Conservation (phyloP, 2,888 invertebrate genomes). For the Epinotia demarniana region DNA sequence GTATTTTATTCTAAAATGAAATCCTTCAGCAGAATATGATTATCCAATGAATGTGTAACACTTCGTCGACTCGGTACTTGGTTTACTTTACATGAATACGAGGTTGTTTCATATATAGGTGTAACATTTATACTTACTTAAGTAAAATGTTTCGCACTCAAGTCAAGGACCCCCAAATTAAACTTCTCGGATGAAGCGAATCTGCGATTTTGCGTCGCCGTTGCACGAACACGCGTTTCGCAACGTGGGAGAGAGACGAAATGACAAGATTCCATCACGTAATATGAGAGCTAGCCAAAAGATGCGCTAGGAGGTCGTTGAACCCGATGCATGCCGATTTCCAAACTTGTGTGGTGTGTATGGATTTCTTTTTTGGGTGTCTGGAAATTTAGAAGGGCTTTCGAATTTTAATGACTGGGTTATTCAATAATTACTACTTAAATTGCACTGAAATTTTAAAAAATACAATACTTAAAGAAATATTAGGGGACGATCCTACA, state of each 20-base stretch:
- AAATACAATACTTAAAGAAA: too few species aligned
- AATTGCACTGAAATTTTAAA: too few species aligned
- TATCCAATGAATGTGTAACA: too few species aligned
- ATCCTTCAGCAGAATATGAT: too few species aligned
- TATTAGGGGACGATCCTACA: too few species aligned
- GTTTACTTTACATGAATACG: background rate
- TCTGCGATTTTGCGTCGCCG: slow-evolving; percentile 49
- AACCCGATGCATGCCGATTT: slow-evolving; percentile 60
- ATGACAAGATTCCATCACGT: slow-evolving; percentile 78
- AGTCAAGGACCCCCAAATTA: slow-evolving; percentile 40
- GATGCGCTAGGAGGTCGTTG: slow-evolving; percentile 64
- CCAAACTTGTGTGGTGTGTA: slow-evolving; percentile 21
- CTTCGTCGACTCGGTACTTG: too few species aligned
- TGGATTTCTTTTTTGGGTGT: slow-evolving; percentile 14
- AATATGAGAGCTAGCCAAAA: slow-evolving; percentile 75
- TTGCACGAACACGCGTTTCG: slow-evolving; percentile 53
- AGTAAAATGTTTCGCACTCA: background rate
- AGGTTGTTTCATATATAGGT: background rate
- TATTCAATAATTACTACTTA: too few species aligned
- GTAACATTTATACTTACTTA: background rate
- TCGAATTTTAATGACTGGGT: background rate
- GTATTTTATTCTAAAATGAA: too few species aligned
- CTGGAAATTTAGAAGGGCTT: slow-evolving; percentile 5
- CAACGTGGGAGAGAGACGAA: slow-evolving; percentile 62
- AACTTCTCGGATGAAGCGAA: slow-evolving; percentile 19